phyloP scores from a whole-genome alignment of 2,888 invertebrate species.

The Perithous albicinctus region DNA sequence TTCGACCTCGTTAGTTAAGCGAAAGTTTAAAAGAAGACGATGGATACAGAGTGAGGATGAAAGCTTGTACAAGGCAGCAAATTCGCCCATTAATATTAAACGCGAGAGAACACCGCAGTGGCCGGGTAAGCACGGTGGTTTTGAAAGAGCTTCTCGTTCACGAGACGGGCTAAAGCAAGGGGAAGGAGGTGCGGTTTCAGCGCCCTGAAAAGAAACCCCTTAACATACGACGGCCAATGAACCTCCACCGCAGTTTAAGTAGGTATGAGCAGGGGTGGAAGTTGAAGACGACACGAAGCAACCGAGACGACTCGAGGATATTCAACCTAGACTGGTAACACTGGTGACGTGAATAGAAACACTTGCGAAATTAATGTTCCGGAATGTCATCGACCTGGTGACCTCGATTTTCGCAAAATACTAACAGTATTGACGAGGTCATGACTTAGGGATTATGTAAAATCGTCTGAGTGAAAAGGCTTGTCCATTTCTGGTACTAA shows the following conservation, averaged over 20 bases:
- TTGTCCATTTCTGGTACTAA: neutral
- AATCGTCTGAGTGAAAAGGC: neutral
- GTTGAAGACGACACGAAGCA: conserved; percentile 33
- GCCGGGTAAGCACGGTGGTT: conserved; percentile 39
- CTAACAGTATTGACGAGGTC: neutral
- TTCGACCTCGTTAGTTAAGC: conserved; percentile 64
- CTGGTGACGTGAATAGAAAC: conserved; percentile 73
- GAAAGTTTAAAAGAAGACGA: conserved; percentile 27
- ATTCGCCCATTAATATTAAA: conserved; percentile 80
- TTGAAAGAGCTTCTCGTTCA: conserved; percentile 73
- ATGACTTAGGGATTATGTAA: neutral
- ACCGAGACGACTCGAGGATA: neutral
- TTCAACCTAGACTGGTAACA: neutral
- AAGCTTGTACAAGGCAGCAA: conserved; percentile 69
- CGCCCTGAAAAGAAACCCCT: conserved; percentile 73
- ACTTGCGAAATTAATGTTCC: conserved; percentile 77
- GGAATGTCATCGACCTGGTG: conserved; percentile 77
- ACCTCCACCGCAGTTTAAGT: conserved; percentile 67
- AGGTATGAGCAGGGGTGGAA: conserved; percentile 62
- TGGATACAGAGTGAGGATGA: conserved; percentile 39
- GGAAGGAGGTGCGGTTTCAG: conserved; percentile 60
- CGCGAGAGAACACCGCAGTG: conserved; percentile 57
- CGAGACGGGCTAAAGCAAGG: conserved; percentile 45
- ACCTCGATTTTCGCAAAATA: conserved; percentile 70
- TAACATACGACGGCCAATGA: conserved; percentile 67